These are phyloP conservation scores for Eilema griseolum DNA, from an alignment of 2,888 invertebrate species.

Conservation along the genomic window DNA sequence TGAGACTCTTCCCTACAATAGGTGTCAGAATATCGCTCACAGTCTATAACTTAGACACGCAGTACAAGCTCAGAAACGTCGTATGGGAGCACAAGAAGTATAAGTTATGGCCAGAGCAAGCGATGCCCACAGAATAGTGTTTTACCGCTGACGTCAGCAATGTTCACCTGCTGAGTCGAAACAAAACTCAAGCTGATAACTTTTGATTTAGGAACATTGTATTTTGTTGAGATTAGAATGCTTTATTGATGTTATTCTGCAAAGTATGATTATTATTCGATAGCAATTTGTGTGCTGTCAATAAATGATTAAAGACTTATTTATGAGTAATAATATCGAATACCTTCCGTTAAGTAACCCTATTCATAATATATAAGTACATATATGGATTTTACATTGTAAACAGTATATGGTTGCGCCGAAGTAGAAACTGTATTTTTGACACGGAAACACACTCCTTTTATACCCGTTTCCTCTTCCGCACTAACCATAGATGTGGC, in stretches of 20 bases:
- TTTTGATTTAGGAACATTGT: constrained; percentile 47
- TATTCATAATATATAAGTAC: background rate
- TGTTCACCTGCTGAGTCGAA: constrained; percentile 61
- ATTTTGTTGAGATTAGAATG: constrained; percentile 46
- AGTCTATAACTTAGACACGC: constrained; percentile 23
- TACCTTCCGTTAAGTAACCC: background rate
- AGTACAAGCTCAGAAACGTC: constrained; percentile 51
- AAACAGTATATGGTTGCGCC: too few relatives aligned
- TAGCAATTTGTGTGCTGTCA: constrained; percentile 30
- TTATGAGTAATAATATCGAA: constrained; percentile 1
- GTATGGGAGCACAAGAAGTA: constrained; percentile 60
- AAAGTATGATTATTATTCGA: constrained; percentile 23
- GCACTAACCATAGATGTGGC: too few relatives aligned
- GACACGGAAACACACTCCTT: too few relatives aligned
- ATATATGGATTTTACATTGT: background rate
- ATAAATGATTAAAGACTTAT: constrained; percentile 7
- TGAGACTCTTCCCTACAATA: too few relatives aligned
- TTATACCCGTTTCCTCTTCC: too few relatives aligned
- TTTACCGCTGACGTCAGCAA: constrained; percentile 62
- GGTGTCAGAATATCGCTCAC: constrained; percentile 39
- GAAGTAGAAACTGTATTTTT: too few relatives aligned
- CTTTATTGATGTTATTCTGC: constrained; percentile 31
- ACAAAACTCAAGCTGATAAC: constrained; percentile 49
- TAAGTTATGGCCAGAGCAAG: constrained; percentile 69
- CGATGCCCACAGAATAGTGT: constrained; percentile 65